Evolutionary conservation across 2,888 invertebrate genomes (phyloP).

Genomic region (Drosophila mayaguana): DNA sequence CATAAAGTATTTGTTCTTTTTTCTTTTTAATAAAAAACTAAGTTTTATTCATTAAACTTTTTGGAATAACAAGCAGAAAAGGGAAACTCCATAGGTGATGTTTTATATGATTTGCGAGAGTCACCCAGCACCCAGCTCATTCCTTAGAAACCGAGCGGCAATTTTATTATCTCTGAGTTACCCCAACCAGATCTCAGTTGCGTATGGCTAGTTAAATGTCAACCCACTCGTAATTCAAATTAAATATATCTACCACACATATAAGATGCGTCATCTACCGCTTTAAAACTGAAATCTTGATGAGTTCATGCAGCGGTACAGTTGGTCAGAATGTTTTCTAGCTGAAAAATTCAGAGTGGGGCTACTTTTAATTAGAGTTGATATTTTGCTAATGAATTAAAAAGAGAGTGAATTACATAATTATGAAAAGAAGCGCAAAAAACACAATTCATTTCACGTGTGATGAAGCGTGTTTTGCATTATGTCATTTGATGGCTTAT

Average conservation of each 20-base stretch:
- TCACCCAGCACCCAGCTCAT: no score
- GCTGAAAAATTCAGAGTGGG: slow-evolving; percentile 3
- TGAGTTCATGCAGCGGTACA: slow-evolving; percentile 28
- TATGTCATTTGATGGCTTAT: slow-evolving; percentile 44
- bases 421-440: not conserved
- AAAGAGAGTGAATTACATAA: not conserved
- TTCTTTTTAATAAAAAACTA: not conserved
- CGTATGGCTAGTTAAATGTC: slow-evolving; percentile 27
- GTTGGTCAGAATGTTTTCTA: slow-evolving; percentile 4
- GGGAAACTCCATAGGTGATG: no score
- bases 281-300: slow-evolving; percentile 2
- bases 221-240: not conserved
- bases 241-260: not conserved
- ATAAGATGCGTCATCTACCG: slow-evolving; percentile 41
- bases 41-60: no score
- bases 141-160: not conserved
- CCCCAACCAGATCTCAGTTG: not conserved
- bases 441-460: slow-evolving; percentile 7
- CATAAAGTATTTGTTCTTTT: no score
- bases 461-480: slow-evolving; percentile 38
- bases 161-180: slow-evolving; percentile 4
- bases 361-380: slow-evolving; percentile 29
- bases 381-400: slow-evolving; percentile 49
- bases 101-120: no score
- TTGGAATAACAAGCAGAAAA: no score